A percentile compares a stretch with the other conserved stretches of the same genome.
These are phyloP conservation scores for Phaedon cochleariae DNA, from an alignment of 2,888 invertebrate species.

Conservation along the genomic window DNA sequence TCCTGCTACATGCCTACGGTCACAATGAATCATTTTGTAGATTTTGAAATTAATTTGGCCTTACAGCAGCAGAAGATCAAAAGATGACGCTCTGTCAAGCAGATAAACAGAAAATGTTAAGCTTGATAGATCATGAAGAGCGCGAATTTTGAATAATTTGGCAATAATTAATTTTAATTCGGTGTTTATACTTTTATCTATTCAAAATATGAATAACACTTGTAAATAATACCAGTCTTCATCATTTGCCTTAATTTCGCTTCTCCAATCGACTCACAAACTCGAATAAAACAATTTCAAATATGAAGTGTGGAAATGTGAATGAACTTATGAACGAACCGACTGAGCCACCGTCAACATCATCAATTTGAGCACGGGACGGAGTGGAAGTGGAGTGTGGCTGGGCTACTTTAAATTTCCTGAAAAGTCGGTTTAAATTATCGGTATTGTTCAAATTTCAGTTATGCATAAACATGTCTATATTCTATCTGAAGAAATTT, in stretches of 20 bases:
- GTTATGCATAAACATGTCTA: conserved; percentile 38
- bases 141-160: not conserved
- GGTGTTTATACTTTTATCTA: not conserved
- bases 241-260: not conserved
- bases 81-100: not conserved
- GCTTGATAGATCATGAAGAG: not conserved
- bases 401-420: conserved; percentile 40
- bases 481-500: conserved; percentile 40
- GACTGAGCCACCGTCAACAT: conserved; percentile 59
- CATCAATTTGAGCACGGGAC: conserved; percentile 58
- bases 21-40: too few relatives aligned
- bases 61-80: too few relatives aligned
- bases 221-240: not conserved
- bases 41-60: not conserved
- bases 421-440: conserved; percentile 49
- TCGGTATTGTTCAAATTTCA: conserved; percentile 33
- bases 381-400: conserved; percentile 40
- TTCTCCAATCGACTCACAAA: not conserved
- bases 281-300: not conserved
- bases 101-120: not conserved
- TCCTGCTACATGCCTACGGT: too few relatives aligned
- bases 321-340: conserved; percentile 55
- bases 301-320: conserved; percentile 44
- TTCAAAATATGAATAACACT: not conserved
- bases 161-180: not conserved